A percentile compares a stretch with the other conserved stretches of the same genome.
Conservation (phyloP, 2,797 vertebrate species). For the Microcaecilia unicolor region DNA sequence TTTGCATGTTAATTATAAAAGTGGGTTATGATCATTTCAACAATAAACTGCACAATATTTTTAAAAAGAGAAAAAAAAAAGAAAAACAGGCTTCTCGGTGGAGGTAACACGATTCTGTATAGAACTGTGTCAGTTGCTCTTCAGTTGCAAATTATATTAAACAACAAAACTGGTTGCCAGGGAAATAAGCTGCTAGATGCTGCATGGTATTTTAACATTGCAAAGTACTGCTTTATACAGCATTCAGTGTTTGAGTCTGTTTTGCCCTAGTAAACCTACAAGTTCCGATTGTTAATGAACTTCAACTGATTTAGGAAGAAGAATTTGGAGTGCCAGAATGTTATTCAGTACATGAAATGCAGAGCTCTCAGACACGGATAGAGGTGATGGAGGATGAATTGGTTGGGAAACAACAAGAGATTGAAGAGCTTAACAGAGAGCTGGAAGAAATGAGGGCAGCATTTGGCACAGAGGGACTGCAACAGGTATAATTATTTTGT, state of each 20-base stretch:
- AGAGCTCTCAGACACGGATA: constrained; percentile 36
- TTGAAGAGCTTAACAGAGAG: constrained; percentile 78
- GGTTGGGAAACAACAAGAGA: constrained; percentile 65
- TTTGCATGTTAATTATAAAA: too few species aligned
- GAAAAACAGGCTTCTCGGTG: too few species aligned
- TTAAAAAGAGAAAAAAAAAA: too few species aligned
- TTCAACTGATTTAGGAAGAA: constrained; percentile 76
- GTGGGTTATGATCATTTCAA: too few species aligned
- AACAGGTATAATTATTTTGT: constrained; percentile 69
- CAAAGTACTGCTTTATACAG: constrained; percentile 10
- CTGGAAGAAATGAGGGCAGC: constrained; percentile 76
- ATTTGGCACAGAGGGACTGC: constrained; percentile 80
- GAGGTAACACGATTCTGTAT: constrained; percentile 20
- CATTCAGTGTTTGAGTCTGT: constrained; percentile 25
- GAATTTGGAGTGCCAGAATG: constrained; percentile 59
- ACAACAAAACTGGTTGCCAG: constrained; percentile 34
- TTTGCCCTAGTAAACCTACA: constrained; percentile 24
- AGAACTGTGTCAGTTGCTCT: constrained; percentile 17
- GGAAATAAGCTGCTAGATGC: constrained; percentile 21
- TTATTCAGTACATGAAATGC: constrained; percentile 53
- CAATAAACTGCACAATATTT: too few species aligned
- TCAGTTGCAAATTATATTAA: constrained; percentile 28
- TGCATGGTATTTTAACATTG: constrained; percentile 30
- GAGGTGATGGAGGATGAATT: constrained; percentile 73
- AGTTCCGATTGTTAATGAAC: constrained; percentile 33